phyloP scores from a whole-genome alignment of 2,888 invertebrate genomes.

The Noctua janthe region DNA sequence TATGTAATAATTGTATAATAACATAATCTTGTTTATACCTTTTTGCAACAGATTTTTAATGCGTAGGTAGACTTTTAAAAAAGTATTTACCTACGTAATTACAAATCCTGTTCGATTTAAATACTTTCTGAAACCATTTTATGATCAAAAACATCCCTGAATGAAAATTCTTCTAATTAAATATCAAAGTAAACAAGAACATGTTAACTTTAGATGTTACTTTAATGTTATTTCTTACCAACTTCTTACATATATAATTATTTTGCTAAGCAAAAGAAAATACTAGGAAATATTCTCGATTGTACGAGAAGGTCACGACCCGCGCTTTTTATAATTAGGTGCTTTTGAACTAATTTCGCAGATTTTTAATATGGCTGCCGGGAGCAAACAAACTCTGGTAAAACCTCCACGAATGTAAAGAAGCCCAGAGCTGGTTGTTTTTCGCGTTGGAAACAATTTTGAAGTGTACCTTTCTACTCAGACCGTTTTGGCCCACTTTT shows the following conservation, averaged over 20 bases:
- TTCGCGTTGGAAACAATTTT: conserved; percentile 15
- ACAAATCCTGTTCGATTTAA: conserved; percentile 1
- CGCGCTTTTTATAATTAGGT: conserved; percentile 15
- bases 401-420: conserved; percentile 31
- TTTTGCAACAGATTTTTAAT: not conserved
- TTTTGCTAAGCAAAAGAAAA: conserved; percentile 13
- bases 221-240: not conserved
- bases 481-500: conserved; percentile 34
- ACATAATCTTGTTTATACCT: not conserved
- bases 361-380: conserved; percentile 9
- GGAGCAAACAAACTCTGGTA: conserved; percentile 9
- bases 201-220: conserved; percentile 2
- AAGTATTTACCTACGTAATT: not conserved
- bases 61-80: not conserved
- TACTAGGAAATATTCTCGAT: not conserved
- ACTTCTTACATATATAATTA: conserved; percentile 3
- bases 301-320: not conserved
- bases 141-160: not conserved
- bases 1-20: not conserved
- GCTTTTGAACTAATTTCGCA: conserved; percentile 2
- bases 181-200: conserved; percentile 11
- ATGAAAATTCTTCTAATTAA: conserved; percentile 20
- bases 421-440: conserved; percentile 12
- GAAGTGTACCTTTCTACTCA: conserved; percentile 7
- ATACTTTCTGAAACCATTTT: not conserved